Conservation (phyloP, 1,140 invertebrate genomes). For the Hirudo medicinalis region DNA sequence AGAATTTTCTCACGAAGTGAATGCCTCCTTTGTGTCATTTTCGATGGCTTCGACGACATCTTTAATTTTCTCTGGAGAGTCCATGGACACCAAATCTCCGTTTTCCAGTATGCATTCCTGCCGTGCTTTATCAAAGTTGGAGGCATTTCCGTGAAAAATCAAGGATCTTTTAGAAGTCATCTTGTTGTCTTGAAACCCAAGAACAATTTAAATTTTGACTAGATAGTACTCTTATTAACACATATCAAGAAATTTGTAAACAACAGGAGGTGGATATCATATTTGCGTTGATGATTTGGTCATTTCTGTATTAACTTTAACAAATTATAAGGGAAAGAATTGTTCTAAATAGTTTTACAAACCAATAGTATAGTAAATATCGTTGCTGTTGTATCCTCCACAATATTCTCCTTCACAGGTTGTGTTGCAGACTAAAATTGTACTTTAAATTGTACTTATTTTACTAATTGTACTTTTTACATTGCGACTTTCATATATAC, state of each 20-base stretch:
- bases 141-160: background rate
- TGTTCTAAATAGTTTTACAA: background rate
- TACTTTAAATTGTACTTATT: background rate
- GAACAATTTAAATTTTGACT: too few relatives aligned
- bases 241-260: background rate
- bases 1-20: background rate
- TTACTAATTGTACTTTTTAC: too few relatives aligned
- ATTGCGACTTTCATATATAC: background rate
- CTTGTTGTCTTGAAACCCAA: background rate
- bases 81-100: background rate
- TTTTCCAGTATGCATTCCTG: background rate
- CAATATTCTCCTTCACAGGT: constrained; percentile 12
- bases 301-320: background rate
- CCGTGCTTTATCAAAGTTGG: background rate
- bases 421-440: constrained; percentile 6
- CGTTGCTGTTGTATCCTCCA: constrained; percentile 14
- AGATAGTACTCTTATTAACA: too few relatives aligned
- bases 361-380: constrained; percentile 14
- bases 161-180: background rate
- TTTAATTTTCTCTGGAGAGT: background rate
- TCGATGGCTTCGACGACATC: background rate
- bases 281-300: background rate
- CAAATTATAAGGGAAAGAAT: background rate
- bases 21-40: background rate
- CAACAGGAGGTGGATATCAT: background rate